Base-by-base conservation (phyloP, 2,888 invertebrate species). In the Phragmatobia fuliginosa region DNA sequence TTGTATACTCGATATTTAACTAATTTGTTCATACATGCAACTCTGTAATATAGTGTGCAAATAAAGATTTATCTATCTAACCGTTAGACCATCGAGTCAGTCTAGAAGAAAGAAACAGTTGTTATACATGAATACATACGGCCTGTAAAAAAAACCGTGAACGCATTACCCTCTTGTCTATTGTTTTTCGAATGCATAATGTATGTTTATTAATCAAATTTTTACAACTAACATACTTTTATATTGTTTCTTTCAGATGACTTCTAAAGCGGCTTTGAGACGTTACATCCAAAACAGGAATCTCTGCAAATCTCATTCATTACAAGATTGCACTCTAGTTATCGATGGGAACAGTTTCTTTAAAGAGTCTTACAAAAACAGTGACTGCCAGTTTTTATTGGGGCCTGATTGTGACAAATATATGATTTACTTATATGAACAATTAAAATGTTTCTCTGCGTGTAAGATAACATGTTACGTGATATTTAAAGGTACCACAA, bases 361-460 rank as follows among this genome's bases (percentile, higher is more conserved):
- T 45, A 76, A 62, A 18, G 63, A 77, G 8, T 69, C 79, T 0
- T 87, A 88, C 58, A 82, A 73, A 63, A 73, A 62, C 0, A 86
- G 85, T 64, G 80, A 77, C 0, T 85, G 80, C 56, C 76, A 80
- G 33, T 87, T 77, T 69, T 67, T 86, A 10, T 38, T 73, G 18
- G 81, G 82, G 59, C 62, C 79, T 6, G 81, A 82, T 58, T 81
- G 82, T 61, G 67, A 82, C 52, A 33, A 33, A 6, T 83, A 82
- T 60, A 76, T 75, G 0, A 33, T 71, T 0, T 75, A 71, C 18
- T 71, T 82, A 21, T 65, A 25, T 0, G 71, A 72, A 0, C 64
- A 52, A 67, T 62, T 83, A n/a, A 32, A 18, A 0, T 16, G 31
- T 10, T 75, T 81, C 11, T 18, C 62, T 4, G 61, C 67, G 1